phyloP scores from a whole-genome alignment of 2,888 invertebrate genomes.

The Caradrina clavipalpis region DNA sequence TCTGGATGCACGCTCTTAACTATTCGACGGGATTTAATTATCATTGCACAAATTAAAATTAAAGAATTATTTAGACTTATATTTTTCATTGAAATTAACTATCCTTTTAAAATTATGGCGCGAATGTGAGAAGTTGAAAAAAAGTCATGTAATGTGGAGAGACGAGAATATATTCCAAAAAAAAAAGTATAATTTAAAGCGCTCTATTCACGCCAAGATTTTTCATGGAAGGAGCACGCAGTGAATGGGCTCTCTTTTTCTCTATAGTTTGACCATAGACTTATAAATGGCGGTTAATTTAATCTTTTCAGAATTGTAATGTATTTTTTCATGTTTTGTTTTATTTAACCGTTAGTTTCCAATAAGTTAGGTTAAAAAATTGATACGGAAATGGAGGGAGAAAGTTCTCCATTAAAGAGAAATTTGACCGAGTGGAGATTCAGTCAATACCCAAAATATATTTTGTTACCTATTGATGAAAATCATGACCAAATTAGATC shows the following conservation, averaged over 20 bases:
- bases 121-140: not conserved
- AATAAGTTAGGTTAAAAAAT: conserved; percentile 4
- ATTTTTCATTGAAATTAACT: not conserved
- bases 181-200: conserved; percentile 12
- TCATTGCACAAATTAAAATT: not conserved
- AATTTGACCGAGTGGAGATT: conserved; percentile 88
- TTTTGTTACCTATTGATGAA: conserved; percentile 90
- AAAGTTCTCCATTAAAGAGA: conserved; percentile 77
- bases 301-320: conserved; percentile 42
- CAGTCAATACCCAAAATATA: conserved; percentile 87
- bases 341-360: conserved; percentile 17
- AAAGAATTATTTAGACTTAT: not conserved
- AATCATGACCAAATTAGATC: conserved; percentile 88
- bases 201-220: conserved; percentile 14
- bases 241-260: conserved; percentile 3
- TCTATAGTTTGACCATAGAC: conserved; percentile 28
- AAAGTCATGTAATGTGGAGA: not conserved
- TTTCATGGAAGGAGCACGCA: not conserved
- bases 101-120: not conserved
- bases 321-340: conserved; percentile 54
- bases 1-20: too few species aligned
- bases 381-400: conserved; percentile 86
- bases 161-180: conserved; percentile 28
- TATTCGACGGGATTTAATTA: not conserved
- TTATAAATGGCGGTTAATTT: conserved; percentile 50